phyloP scores from a whole-genome alignment of 2,797 vertebrate species.

The Schizothorax lantsangensis region DNA sequence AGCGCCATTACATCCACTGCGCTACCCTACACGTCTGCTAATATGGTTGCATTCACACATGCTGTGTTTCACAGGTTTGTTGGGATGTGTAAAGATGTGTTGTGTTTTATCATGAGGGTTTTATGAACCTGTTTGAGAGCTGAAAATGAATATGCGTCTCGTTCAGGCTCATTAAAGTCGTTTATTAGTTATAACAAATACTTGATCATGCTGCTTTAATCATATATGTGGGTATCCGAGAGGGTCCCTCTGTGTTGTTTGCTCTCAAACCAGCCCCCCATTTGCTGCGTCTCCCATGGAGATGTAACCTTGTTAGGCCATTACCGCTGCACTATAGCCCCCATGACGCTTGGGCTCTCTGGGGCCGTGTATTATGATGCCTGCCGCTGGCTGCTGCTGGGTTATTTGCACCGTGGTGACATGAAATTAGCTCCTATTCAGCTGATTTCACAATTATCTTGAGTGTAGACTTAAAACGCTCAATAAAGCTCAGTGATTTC shows the following conservation, averaged over 20 bases:
- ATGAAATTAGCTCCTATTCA: conserved; percentile 41
- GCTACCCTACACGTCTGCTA: not conserved
- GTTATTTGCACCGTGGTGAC: conserved; percentile 36
- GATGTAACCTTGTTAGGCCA: conserved; percentile 16
- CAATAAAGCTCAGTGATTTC: conserved; percentile 5
- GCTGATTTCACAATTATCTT: conserved; percentile 35
- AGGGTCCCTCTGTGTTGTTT: conserved; percentile 17
- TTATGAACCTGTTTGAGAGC: not conserved
- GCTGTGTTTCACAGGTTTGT: not conserved
- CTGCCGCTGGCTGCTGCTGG: not conserved
- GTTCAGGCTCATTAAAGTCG: not conserved
- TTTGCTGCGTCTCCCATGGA: conserved; percentile 14
- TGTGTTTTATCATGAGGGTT: not conserved
- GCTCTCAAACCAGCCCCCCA: conserved; percentile 2
- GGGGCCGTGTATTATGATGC: conserved; percentile 4
- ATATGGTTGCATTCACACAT: not conserved
- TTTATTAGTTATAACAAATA: conserved; percentile 21
- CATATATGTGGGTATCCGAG: not conserved
- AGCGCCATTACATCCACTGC: not conserved
- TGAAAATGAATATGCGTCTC: not conserved
- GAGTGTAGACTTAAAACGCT: conserved; percentile 31
- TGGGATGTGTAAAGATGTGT: not conserved
- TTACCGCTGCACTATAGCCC: conserved; percentile 30
- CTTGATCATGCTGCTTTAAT: conserved; percentile 4
- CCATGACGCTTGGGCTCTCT: conserved; percentile 32